phyloP scores from a whole-genome alignment of 2,888 invertebrate genomes.

The Teleogryllus oceanicus region DNA sequence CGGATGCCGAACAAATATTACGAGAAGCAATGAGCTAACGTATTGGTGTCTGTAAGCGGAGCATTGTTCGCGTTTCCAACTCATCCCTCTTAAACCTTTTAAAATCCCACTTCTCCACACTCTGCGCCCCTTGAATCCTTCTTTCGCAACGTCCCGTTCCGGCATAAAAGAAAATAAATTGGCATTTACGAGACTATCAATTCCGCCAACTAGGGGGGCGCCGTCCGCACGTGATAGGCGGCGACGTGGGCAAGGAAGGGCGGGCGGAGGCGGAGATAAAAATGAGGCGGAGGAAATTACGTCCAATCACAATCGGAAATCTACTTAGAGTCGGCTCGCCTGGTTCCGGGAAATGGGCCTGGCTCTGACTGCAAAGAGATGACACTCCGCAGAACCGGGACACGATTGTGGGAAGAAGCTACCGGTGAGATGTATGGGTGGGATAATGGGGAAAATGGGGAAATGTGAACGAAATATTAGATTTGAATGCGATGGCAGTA shows the following conservation, averaged over 20 bases:
- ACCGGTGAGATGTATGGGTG: too few species aligned
- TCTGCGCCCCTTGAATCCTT: too few species aligned
- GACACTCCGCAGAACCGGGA: too few species aligned
- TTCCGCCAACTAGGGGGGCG: background rate
- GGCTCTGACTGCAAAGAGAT: too few species aligned
- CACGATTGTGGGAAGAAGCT: too few species aligned
- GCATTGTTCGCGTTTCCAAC: background rate
- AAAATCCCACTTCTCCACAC: background rate
- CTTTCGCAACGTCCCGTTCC: background rate
- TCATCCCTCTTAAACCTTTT: background rate
- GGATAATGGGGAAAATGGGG: too few species aligned
- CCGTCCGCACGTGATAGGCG: background rate
- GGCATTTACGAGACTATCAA: constrained; percentile 3
- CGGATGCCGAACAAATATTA: background rate
- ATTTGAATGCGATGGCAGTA: too few species aligned
- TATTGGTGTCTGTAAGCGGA: background rate
- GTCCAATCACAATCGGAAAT: background rate
- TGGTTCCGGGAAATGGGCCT: too few species aligned
- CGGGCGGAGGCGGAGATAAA: too few species aligned
- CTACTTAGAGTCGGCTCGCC: background rate
- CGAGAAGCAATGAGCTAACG: background rate
- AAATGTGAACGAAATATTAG: too few species aligned
- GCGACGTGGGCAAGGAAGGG: too few species aligned
- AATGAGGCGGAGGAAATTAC: too few species aligned
- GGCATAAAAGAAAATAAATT: background rate